phyloP scores from a whole-genome alignment of 2,113 vertebrate species.

The Bungarus multicinctus region DNA sequence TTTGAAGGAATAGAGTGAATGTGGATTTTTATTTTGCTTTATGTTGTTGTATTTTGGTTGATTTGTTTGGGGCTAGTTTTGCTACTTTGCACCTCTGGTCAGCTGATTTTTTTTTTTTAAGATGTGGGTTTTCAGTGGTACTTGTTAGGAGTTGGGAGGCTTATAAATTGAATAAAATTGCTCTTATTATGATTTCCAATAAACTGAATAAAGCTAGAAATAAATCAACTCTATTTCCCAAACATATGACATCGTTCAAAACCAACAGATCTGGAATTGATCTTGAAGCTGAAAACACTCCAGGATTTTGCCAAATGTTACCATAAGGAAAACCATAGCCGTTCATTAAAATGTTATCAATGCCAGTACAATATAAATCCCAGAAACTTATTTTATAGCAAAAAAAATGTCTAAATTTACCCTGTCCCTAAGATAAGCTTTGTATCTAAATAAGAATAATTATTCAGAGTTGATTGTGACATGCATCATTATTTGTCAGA shows the following conservation, averaged over 20 bases:
- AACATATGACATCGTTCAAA: not conserved
- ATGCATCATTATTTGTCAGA: conserved; percentile 7
- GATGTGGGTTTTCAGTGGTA: not conserved
- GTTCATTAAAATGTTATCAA: not conserved
- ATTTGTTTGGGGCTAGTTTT: not conserved
- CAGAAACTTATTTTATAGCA: not conserved
- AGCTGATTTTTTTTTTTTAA: not conserved
- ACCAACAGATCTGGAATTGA: not conserved
- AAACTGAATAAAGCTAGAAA: not conserved
- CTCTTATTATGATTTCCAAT: not conserved
- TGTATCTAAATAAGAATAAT: conserved; percentile 23
- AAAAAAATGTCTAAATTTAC: not conserved
- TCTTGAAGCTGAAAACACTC: not conserved
- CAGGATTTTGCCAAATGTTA: not conserved
- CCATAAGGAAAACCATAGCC: not conserved
- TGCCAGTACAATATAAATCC: not conserved
- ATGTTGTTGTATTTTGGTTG: not conserved
- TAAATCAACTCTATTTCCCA: not conserved
- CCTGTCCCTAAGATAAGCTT: not conserved
- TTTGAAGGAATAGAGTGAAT: not conserved
- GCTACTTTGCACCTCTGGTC: not conserved
- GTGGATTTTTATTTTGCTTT: not conserved
- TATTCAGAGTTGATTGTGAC: not conserved
- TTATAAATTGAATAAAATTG: not conserved
- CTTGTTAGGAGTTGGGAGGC: not conserved